Percentiles rank a stretch among this genome's conserved stretches.
Conservation (phyloP, 2,888 invertebrate genomes). For the Cynaeus angustus region DNA sequence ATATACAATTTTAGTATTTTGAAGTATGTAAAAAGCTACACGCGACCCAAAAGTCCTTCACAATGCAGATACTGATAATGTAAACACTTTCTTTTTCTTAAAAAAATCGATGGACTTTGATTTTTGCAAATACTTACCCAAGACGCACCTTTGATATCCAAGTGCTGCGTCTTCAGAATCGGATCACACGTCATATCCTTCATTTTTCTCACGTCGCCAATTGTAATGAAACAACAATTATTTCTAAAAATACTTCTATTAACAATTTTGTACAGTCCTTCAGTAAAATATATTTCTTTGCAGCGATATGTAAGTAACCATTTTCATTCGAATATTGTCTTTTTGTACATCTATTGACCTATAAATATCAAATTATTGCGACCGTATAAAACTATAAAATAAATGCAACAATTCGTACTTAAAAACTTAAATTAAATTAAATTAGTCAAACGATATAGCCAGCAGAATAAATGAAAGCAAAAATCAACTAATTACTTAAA, state of each 20-base stretch:
- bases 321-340: constrained; percentile 15
- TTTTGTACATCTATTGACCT: constrained; percentile 27
- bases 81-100: too few species aligned
- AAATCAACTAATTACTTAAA: constrained; percentile 48
- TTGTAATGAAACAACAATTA: constrained; percentile 16
- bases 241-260: constrained; percentile 48
- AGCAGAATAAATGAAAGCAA: constrained; percentile 59
- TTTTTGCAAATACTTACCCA: too few species aligned
- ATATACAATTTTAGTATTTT: too few species aligned
- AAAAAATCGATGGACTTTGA: too few species aligned
- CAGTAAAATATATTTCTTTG: constrained; percentile 49
- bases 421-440: constrained; percentile 29
- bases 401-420: constrained; percentile 42
- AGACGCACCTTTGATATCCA: too few species aligned
- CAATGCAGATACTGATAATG: too few species aligned
- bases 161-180: too few species aligned
- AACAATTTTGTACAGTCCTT: constrained; percentile 52
- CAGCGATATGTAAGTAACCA: constrained; percentile 53
- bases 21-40: too few species aligned
- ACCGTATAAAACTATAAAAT: constrained; percentile 50
- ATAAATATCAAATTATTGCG: constrained; percentile 32
- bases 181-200: too few species aligned
- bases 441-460: constrained; percentile 51
- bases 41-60: too few species aligned
- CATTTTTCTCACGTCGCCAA: too few species aligned